Percentiles rank a stretch among this genome's conserved stretches.
phyloP scores from a whole-genome alignment of 2,888 invertebrate genomes.

The Epistrophe eligans region DNA sequence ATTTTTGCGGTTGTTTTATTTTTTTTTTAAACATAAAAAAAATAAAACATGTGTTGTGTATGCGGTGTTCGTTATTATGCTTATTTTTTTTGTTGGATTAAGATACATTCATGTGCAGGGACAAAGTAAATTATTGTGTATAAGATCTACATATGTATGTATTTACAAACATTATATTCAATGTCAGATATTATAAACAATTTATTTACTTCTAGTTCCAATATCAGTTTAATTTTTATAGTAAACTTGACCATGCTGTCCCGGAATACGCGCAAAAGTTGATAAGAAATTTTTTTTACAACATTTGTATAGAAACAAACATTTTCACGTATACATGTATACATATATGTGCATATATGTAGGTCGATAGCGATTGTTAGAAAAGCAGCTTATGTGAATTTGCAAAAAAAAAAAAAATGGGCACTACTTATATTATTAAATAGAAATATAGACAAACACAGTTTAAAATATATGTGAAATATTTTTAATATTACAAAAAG shows the following conservation, averaged over 20 bases:
- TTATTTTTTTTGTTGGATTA: not conserved
- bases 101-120: not conserved
- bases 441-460: not conserved
- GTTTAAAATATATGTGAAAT: not conserved
- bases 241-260: slow-evolving; percentile 66
- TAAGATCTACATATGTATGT: not conserved
- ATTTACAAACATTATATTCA: not conserved
- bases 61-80: not conserved
- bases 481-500: too few species aligned
- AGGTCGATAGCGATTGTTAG: not conserved
- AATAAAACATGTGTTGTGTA: slow-evolving; percentile 10
- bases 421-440: not conserved
- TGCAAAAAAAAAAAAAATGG: not conserved
- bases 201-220: slow-evolving; percentile 53
- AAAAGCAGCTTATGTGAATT: not conserved
- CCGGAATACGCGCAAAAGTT: slow-evolving; percentile 17
- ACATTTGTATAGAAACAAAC: slow-evolving; percentile 5
- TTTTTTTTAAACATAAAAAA: not conserved
- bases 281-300: slow-evolving; percentile 38
- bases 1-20: slow-evolving; percentile 19
- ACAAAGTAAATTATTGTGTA: not conserved
- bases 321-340: not conserved
- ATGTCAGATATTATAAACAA: slow-evolving; percentile 2
- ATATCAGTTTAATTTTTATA: slow-evolving; percentile 38
- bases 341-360: not conserved